Evolutionary conservation across 2,113 vertebrate genomes (phyloP), one percentile per base, ranked within the genome.

Genomic region (Leucoraja erinaceus): DNA sequence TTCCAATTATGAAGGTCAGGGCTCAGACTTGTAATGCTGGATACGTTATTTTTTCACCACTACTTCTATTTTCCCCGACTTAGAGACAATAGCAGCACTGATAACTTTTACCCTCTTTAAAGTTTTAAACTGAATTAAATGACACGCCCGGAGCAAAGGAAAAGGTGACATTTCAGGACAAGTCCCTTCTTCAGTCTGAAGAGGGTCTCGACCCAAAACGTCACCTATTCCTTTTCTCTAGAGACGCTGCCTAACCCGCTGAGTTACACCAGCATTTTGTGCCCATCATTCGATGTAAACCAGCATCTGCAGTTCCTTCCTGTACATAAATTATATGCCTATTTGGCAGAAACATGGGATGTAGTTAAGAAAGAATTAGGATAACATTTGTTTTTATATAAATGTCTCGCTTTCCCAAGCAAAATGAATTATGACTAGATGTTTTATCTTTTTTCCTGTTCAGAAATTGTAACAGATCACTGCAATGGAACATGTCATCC

Each of bases 401-500:
- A 11, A 59, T 84, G 61, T n/a, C 59, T 63, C 28, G 18, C 12
- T 31, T 88, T 93, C 31, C 79, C 16, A 12, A 70, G 8, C 63
- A 59, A 63, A 28, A 12, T 93, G 31, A 63, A 61, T 93, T 59
- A 10, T 59, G 31, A 33, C 31, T 61, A 59, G 54, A 77, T 56
- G 20, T 54, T 25, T 2, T 33, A 38, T 9, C 18, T 2, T 38
- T 93, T 93, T 94, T 94, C 86, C 94, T 93, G 95, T 94, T 61
- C 95, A 98, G 98, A 96, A 94, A 96, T 98, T 56, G 94, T 94
- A 93, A 93, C 93, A 84, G 97, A 98, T 54, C 94, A 96, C 76
- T 98, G 98, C 94, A 96, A 97, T 93, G 97, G 95, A 91, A 95
- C 94, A 75, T 98, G 98, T 94, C 96, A 97, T 47, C 94, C 95